A percentile compares a stretch with the other conserved stretches of the same genome.
These are phyloP conservation scores for Junco hyemalis DNA, from an alignment of 2,113 vertebrate species.

Conservation along the genomic window DNA sequence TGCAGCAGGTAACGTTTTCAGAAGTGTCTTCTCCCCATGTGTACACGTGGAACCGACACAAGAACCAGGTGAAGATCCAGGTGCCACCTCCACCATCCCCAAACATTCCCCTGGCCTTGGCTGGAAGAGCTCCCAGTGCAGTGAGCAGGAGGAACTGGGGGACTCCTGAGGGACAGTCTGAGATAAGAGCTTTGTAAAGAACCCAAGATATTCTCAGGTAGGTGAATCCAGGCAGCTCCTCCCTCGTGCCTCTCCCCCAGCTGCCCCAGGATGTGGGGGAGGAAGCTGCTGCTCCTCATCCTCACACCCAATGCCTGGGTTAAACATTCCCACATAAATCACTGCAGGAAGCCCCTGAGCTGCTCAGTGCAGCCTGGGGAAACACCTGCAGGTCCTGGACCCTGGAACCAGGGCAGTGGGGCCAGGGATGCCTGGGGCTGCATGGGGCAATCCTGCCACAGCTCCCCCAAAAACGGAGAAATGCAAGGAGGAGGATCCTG, in stretches of 20 bases:
- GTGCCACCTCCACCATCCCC: not conserved
- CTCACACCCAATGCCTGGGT: not conserved
- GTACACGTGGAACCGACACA: rapidly evolving
- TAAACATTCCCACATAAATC: not conserved
- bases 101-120: rapidly evolving
- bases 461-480: rapidly evolving
- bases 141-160: not conserved
- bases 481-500: not conserved
- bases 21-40: not conserved
- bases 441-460: too few species aligned
- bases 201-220: rapidly evolving
- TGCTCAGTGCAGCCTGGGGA: not conserved
- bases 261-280: not conserved
- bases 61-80: not conserved
- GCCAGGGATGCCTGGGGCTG: rapidly evolving
- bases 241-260: not conserved
- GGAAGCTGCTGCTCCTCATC: not conserved
- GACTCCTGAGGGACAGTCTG: rapidly evolving
- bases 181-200: not conserved
- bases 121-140: rapidly evolving
- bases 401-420: rapidly evolving
- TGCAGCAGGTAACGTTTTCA: rapidly evolving
- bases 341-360: conserved; percentile 3
- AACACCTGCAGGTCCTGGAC: conserved; percentile 24
- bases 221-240: not conserved